Conservation (phyloP, 1,140 invertebrate genomes). For the Scaptodrosophila lebanonensis region DNA sequence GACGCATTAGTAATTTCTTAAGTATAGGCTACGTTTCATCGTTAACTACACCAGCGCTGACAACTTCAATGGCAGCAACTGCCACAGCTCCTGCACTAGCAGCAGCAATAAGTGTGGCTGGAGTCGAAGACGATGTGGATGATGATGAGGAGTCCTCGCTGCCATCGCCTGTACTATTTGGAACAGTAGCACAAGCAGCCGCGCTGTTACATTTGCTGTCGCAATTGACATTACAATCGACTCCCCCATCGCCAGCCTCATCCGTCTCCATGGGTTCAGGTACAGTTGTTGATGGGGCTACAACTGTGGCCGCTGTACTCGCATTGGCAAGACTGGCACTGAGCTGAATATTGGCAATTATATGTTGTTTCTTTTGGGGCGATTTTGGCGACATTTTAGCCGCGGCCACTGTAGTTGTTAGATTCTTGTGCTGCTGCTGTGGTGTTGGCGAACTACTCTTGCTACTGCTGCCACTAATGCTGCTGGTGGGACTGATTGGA, state of each 20-base stretch:
- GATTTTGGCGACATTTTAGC: slow-evolving; percentile 37
- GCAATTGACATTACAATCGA: no score
- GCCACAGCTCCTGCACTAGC: slow-evolving; percentile 26
- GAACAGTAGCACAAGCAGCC: no score
- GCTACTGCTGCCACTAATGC: slow-evolving; percentile 53
- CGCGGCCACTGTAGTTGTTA: slow-evolving; percentile 25
- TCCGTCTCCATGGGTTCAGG: slow-evolving; percentile 62
- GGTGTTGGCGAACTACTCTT: slow-evolving; percentile 65
- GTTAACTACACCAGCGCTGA: slow-evolving; percentile 56
- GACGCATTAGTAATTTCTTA: slow-evolving; percentile 74
- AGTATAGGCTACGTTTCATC: slow-evolving; percentile 77
- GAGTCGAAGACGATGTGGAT: neutral
- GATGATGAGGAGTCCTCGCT: no score
- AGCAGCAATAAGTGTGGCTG: slow-evolving; percentile 1
- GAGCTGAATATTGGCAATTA: slow-evolving; percentile 35
- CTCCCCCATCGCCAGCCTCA: slow-evolving; percentile 9
- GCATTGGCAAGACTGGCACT: neutral
- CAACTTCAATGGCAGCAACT: slow-evolving; percentile 57
- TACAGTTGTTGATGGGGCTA: slow-evolving; percentile 19
- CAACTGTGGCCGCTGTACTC: slow-evolving; percentile 15
- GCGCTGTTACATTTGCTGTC: no score
- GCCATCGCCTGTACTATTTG: no score
- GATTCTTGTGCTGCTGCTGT: slow-evolving; percentile 36
- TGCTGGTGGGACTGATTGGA: slow-evolving; percentile 69
- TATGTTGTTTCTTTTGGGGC: slow-evolving; percentile 33